Conservation (phyloP, 1,140 invertebrate species). For the Diploscapter pachys region DNA sequence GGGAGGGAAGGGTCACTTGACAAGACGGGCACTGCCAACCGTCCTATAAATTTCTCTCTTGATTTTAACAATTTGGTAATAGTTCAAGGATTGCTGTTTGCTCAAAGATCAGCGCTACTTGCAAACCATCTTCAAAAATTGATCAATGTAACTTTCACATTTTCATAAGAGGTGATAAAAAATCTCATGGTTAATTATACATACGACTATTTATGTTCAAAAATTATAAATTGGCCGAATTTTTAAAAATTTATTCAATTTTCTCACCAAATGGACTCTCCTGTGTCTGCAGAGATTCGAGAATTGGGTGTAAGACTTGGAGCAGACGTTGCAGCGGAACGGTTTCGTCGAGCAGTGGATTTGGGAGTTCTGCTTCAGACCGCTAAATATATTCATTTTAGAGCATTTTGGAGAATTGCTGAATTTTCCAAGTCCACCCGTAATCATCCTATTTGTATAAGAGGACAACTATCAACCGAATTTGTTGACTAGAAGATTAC, state of each 20-base stretch:
- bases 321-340: slow-evolving; percentile 71
- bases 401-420: no score
- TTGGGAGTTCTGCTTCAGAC: slow-evolving; percentile 97
- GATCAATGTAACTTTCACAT: not conserved
- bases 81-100: no score
- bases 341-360: slow-evolving; percentile 98
- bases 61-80: no score
- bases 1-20: slow-evolving; percentile 39
- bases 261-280: slow-evolving; percentile 76
- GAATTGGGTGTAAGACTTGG: slow-evolving; percentile 86
- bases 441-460: no score
- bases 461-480: no score
- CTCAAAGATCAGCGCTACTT: no score
- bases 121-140: no score
- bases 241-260: no score
- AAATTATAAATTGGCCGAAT: not conserved
- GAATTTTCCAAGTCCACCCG: no score
- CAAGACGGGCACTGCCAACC: slow-evolving; percentile 39
- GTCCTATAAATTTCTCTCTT: slow-evolving; percentile 22
- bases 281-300: slow-evolving; percentile 98
- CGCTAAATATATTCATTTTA: slow-evolving; percentile 65
- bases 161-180: not conserved
- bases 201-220: not conserved
- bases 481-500: no score
- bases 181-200: no score